These are phyloP conservation scores for Ivindomyrus marchei DNA, from an alignment of 2,113 vertebrate genomes.

Conservation along the genomic window DNA sequence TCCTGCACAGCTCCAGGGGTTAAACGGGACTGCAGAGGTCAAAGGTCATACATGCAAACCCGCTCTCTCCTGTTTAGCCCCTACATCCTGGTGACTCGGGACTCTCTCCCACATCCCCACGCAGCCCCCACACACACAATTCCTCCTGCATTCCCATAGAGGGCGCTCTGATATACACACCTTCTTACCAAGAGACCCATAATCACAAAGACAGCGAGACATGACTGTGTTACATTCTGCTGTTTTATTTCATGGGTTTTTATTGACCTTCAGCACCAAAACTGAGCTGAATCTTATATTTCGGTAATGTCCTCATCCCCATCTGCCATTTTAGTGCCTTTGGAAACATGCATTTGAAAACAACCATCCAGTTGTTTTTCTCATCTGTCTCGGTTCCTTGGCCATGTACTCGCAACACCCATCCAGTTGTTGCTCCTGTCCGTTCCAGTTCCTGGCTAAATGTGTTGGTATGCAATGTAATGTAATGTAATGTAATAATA, in stretches of 20 bases:
- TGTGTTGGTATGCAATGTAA: slow-evolving; percentile 1
- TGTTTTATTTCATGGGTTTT: background rate
- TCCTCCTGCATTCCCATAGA: background rate
- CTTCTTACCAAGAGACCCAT: background rate
- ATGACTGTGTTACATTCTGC: background rate
- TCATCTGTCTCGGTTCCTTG: background rate
- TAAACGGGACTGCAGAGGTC: background rate
- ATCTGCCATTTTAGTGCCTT: background rate
- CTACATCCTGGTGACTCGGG: slow-evolving; percentile 11
- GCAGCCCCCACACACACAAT: background rate
- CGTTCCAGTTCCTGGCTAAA: background rate
- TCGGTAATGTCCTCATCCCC: background rate
- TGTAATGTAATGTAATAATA: slow-evolving; percentile 7
- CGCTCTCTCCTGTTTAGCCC: background rate
- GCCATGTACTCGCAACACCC: background rate
- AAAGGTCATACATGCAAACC: background rate
- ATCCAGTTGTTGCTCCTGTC: slow-evolving; percentile 7
- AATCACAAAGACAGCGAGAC: background rate
- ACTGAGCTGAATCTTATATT: background rate
- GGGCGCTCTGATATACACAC: background rate
- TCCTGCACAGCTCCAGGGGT: background rate
- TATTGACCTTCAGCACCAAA: background rate
- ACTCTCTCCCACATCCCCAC: slow-evolving; percentile 7
- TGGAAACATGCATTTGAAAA: background rate
- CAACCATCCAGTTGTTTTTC: background rate